A percentile compares a stretch with the other conserved stretches of the same genome.
Evolutionary conservation across 1,140 invertebrate genomes (phyloP).

Genomic region (Drosophila subpulchrella): DNA sequence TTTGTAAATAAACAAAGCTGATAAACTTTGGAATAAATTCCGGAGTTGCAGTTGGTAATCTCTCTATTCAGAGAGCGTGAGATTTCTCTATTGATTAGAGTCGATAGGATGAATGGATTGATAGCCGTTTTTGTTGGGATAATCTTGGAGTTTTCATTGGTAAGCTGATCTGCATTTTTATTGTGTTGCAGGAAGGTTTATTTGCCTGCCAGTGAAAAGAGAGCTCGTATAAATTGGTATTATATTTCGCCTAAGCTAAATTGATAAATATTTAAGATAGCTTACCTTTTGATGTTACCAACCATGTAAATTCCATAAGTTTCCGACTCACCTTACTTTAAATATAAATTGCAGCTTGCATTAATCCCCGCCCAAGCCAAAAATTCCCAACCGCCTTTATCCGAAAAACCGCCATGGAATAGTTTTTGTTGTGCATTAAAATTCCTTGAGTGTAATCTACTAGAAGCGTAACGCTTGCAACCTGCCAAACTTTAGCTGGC

Average conservation of each 20-base stretch:
- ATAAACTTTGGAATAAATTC: conserved; percentile 39
- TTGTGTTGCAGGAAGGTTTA: neutral
- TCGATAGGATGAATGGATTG: conserved; percentile 22
- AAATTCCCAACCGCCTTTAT: conserved; percentile 22
- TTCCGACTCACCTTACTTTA: conserved; percentile 1
- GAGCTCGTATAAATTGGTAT: neutral
- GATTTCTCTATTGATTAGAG: conserved; percentile 46
- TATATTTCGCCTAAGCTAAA: too few species aligned
- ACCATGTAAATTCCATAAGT: neutral
- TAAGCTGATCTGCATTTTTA: neutral
- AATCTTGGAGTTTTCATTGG: neutral
- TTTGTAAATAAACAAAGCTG: conserved; percentile 64
- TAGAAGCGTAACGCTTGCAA: conserved; percentile 43
- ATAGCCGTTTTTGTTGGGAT: conserved; percentile 4
- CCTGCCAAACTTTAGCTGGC: conserved; percentile 51
- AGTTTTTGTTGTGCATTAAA: conserved; percentile 52
- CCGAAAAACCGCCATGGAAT: conserved; percentile 39
- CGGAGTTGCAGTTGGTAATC: conserved; percentile 31
- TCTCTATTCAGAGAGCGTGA: conserved; percentile 21
- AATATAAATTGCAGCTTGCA: conserved; percentile 31
- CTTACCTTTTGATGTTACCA: neutral
- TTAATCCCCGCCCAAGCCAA: conserved; percentile 17
- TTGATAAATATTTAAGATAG: neutral
- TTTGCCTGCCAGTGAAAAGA: neutral
- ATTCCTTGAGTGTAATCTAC: conserved; percentile 52